phyloP scores from a whole-genome alignment of 2,888 invertebrate genomes.

The Euspilapteryx auroguttella region DNA sequence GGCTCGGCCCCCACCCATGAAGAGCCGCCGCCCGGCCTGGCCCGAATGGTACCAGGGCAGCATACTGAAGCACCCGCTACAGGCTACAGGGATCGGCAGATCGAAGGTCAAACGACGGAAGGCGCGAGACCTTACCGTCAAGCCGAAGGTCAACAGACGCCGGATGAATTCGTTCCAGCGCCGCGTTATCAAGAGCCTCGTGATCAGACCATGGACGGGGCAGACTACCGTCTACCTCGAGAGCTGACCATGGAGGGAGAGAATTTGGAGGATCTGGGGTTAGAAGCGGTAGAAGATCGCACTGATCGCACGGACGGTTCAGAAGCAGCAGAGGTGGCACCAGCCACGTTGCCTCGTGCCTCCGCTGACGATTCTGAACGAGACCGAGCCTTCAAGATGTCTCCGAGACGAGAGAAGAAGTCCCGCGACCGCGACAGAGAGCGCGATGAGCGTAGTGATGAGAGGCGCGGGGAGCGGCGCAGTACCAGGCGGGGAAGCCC shows the following conservation, averaged over 20 bases:
- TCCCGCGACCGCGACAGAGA: constrained; percentile 17
- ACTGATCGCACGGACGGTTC: too few species aligned
- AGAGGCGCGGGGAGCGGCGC: constrained; percentile 29
- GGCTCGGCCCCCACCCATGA: constrained; percentile 29
- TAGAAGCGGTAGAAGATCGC: too few species aligned
- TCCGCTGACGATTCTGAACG: constrained; percentile 49
- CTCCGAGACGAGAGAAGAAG: constrained; percentile 23
- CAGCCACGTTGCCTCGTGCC: too few species aligned
- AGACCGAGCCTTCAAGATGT: constrained; percentile 31
- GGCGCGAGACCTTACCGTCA: constrained; percentile 34
- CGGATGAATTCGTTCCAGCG: constrained; percentile 30
- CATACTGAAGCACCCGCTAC: constrained; percentile 35
- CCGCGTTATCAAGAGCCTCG: too few species aligned
- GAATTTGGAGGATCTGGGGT: constrained; percentile 51
- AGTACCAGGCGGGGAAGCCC: too few species aligned
- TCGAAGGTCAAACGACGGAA: constrained; percentile 42
- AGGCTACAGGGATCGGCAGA: constrained; percentile 40
- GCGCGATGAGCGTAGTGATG: constrained; percentile 29
- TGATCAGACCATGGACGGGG: constrained; percentile 45
- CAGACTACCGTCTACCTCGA: constrained; percentile 48
- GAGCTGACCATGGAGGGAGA: constrained; percentile 64
- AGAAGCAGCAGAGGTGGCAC: too few species aligned
- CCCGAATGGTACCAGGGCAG: constrained; percentile 56
- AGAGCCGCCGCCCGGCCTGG: constrained; percentile 54
- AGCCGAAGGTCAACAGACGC: constrained; percentile 42